A percentile compares a stretch with the other conserved stretches of the same genome.
These are phyloP conservation scores for Thecocarcelia acutangulata DNA, from an alignment of 2,888 invertebrate genomes.

Conservation along the genomic window DNA sequence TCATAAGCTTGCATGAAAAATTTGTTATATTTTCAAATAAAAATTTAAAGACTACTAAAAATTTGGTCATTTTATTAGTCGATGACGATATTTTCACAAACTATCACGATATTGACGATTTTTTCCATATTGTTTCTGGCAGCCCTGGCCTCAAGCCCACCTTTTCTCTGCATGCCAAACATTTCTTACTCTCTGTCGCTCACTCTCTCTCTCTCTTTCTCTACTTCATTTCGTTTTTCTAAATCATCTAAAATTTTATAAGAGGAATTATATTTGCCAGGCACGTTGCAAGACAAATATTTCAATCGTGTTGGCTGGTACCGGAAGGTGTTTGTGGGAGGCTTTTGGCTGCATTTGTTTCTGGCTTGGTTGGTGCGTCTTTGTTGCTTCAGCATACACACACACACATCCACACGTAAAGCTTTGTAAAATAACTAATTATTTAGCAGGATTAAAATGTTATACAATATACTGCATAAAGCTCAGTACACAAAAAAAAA, in stretches of 20 bases:
- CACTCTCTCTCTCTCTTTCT: no score
- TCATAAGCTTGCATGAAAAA: no score
- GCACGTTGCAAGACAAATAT: slow-evolving; percentile 66
- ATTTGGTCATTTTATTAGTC: no score
- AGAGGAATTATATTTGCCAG: slow-evolving; percentile 62
- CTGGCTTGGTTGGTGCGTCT: no score
- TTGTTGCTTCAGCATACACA: neutral
- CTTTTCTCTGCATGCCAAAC: slow-evolving; percentile 19
- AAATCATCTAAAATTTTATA: slow-evolving; percentile 34
- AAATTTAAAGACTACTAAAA: no score
- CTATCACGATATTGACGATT: no score
- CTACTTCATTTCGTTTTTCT: slow-evolving; percentile 15
- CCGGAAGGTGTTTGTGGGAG: neutral
- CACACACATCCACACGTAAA: neutral
- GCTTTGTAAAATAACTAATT: slow-evolving; percentile 64
- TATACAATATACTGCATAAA: slow-evolving; percentile 63
- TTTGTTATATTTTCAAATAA: no score
- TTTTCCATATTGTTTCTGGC: no score
- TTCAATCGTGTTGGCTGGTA: slow-evolving; percentile 35
- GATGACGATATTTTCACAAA: no score
- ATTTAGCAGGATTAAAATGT: slow-evolving; percentile 69
- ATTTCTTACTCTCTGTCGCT: neutral
- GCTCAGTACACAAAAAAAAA: neutral
- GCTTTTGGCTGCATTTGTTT: neutral
- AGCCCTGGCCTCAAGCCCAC: slow-evolving; percentile 54